A percentile compares a stretch with the other conserved stretches of the same genome.
Conservation (phyloP, 2,113 vertebrate species). For the Datnioides undecimradiatus region DNA sequence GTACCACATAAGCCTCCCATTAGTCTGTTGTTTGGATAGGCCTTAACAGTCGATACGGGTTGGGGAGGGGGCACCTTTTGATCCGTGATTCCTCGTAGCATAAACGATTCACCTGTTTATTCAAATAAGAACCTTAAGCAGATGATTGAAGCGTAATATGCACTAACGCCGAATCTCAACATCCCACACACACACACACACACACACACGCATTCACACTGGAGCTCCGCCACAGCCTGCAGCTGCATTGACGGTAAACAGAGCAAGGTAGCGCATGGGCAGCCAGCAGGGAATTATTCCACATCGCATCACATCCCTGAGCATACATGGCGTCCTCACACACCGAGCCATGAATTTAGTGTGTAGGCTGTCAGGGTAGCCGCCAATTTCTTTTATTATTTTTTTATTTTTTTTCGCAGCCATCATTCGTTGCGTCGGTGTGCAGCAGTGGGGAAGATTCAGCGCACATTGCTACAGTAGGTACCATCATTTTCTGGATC, state of each 20-base stretch:
- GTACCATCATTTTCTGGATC: slow-evolving; percentile 52
- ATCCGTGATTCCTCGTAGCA: slow-evolving; percentile 3
- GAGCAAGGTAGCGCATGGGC: slow-evolving; percentile 81
- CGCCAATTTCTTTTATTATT: not conserved
- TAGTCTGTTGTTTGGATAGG: not conserved
- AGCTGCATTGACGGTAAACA: slow-evolving; percentile 80
- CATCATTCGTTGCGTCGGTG: slow-evolving; percentile 61
- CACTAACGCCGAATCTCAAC: slow-evolving; percentile 27
- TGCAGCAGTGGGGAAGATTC: slow-evolving; percentile 32
- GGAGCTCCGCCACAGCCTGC: slow-evolving; percentile 52
- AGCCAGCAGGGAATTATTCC: slow-evolving; percentile 80
- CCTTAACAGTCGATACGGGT: not conserved
- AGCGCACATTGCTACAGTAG: slow-evolving; percentile 50
- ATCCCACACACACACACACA: slow-evolving; percentile 9
- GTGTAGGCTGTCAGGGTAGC: slow-evolving; percentile 34
- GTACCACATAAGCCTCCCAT: not conserved
- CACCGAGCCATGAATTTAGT: slow-evolving; percentile 57
- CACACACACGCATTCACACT: slow-evolving; percentile 13
- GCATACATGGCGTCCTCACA: slow-evolving; percentile 74
- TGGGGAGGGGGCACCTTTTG: not conserved
- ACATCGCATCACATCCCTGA: slow-evolving; percentile 75
- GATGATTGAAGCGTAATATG: slow-evolving; percentile 25
- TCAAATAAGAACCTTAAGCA: slow-evolving; percentile 22
- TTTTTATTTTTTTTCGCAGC: not conserved
- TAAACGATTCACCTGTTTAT: slow-evolving; percentile 22